These are phyloP conservation scores for Lycaon pictus DNA, from an alignment of 2,113 vertebrate species.

Conservation along the genomic window DNA sequence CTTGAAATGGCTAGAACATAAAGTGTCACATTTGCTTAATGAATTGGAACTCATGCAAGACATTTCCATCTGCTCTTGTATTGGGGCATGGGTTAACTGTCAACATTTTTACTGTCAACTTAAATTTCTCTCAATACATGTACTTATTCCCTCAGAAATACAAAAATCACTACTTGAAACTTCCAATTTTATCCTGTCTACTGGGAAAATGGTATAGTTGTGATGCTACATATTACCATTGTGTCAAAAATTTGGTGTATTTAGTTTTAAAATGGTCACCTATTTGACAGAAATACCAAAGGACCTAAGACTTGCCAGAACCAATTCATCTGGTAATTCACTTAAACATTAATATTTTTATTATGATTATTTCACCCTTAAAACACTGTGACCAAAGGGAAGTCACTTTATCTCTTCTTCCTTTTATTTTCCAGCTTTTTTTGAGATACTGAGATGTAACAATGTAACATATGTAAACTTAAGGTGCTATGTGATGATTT, in stretches of 20 bases:
- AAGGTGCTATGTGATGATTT: not conserved
- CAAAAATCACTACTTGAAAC: slow-evolving; percentile 80
- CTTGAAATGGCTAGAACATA: slow-evolving; percentile 84
- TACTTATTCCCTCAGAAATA: slow-evolving; percentile 57
- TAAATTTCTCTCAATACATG: slow-evolving; percentile 77
- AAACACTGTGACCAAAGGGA: not conserved
- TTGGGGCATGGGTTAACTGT: slow-evolving; percentile 85
- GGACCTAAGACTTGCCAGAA: not conserved
- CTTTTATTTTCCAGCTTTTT: not conserved
- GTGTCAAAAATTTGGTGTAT: slow-evolving; percentile 52
- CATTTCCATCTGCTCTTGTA: slow-evolving; percentile 85
- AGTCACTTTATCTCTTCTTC: not conserved
- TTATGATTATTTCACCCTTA: not conserved
- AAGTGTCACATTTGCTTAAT: slow-evolving; percentile 88
- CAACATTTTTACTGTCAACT: slow-evolving; percentile 86
- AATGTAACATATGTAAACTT: not conserved
- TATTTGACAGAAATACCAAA: slow-evolving; percentile 58
- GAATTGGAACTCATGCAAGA: slow-evolving; percentile 85
- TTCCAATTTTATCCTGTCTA: slow-evolving; percentile 60
- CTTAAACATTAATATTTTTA: not conserved
- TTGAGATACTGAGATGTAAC: not conserved
- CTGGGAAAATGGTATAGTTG: slow-evolving; percentile 50
- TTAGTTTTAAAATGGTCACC: slow-evolving; percentile 57
- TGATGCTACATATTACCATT: slow-evolving; percentile 33
- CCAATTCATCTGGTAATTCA: not conserved